Percentiles rank a stretch among this genome's conserved stretches.
These are phyloP conservation scores for Cyprinodon diabolis DNA, from an alignment of 2,797 vertebrate species.

Conservation along the genomic window DNA sequence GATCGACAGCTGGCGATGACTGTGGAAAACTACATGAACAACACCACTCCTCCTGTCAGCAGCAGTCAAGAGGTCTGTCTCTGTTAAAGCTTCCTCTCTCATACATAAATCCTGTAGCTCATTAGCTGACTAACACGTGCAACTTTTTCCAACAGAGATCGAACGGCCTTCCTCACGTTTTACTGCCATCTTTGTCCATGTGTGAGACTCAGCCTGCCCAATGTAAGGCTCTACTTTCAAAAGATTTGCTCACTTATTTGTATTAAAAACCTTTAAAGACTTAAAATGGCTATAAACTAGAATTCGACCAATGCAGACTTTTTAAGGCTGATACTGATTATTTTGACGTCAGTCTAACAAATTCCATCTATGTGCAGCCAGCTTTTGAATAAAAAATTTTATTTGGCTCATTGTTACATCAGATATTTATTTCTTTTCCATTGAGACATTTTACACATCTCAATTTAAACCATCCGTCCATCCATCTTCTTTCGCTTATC, in stretches of 20 bases:
- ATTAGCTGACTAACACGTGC: background rate
- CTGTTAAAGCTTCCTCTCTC: slow-evolving; percentile 1
- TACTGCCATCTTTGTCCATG: background rate
- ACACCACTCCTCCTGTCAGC: slow-evolving; percentile 22
- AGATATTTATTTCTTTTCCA: too few species aligned
- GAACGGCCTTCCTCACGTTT: background rate
- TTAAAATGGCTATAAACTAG: background rate
- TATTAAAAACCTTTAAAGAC: background rate
- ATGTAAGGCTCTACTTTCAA: slow-evolving; percentile 40
- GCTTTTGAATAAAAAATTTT: too few species aligned
- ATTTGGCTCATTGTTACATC: too few species aligned
- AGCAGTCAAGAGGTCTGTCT: slow-evolving; percentile 50
- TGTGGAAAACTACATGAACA: slow-evolving; percentile 40
- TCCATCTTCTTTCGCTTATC: too few species aligned
- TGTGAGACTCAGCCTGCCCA: slow-evolving; percentile 7
- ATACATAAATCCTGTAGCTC: slow-evolving; percentile 1
- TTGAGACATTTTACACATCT: too few species aligned
- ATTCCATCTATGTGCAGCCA: too few species aligned
- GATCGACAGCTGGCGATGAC: slow-evolving; percentile 50
- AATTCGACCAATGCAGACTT: too few species aligned
- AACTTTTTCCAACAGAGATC: slow-evolving; percentile 18
- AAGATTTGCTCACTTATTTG: background rate
- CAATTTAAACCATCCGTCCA: too few species aligned
- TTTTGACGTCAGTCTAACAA: too few species aligned
- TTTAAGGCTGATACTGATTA: too few species aligned